Percentiles rank a stretch among this genome's conserved stretches.
Evolutionary conservation across 1,140 invertebrate genomes (phyloP).

Genomic region (Tigriopus japonicus): DNA sequence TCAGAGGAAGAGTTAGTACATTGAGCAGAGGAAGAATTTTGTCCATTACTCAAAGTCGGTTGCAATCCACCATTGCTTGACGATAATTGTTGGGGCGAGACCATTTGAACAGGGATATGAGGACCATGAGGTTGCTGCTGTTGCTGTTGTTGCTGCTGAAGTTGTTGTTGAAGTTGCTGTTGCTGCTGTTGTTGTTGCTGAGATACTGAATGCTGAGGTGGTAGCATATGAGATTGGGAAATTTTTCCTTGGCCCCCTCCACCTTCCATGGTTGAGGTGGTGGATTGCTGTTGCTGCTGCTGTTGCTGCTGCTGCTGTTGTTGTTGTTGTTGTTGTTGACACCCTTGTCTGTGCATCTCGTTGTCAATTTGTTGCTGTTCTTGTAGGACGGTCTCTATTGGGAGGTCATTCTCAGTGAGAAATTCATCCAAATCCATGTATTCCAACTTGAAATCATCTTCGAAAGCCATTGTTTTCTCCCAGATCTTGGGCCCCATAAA

Average conservation of each 20-base stretch:
- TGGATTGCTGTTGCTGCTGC: not conserved
- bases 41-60: no score
- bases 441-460: conserved; percentile 1
- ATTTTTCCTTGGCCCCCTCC: not conserved
- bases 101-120: conserved; percentile 1
- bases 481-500: not conserved
- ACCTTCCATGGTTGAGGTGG: not conserved
- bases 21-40: no score
- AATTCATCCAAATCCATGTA: conserved; percentile 8
- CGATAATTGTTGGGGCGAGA: not conserved
- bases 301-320: not conserved
- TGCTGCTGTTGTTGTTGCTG: not conserved
- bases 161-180: not conserved
- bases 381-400: not conserved
- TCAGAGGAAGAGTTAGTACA: no score
- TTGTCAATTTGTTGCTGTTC: not conserved
- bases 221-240: not conserved
- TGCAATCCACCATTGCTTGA: no score
- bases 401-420: conserved; percentile 4
- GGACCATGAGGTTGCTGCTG: not conserved
- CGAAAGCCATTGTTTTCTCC: not conserved
- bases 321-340: not conserved
- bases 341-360: not conserved
- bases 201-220: not conserved
- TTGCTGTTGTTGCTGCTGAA: no score